Evolutionary conservation across 2,797 vertebrate genomes (phyloP), one percentile per base, ranked within the genome.

Genomic region (Muscicapa comitata): DNA sequence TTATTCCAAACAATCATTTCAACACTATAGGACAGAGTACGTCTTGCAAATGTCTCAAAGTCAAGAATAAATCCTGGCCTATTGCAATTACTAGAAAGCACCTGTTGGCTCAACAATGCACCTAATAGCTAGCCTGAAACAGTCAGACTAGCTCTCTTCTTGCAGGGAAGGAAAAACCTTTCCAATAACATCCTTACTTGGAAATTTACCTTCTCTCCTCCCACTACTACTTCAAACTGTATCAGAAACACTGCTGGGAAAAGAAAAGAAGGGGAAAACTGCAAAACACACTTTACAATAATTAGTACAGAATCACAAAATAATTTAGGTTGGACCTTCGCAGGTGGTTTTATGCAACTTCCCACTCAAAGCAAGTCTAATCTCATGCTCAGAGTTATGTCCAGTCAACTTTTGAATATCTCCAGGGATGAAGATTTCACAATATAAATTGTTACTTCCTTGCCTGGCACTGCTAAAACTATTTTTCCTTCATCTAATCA

Each of bases 251-350:
- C 12, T 20, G 13, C 18, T 72, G 13, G 6, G 31, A 35, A 53
- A 77, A 81, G 37, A 11, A 45, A 10, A 12, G 4, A 1, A 9
- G 13, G 9, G 3, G 2, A 1, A 3, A 45, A 72, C 11, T 23
- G 12, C 13, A 90, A 86, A 78, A 68, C 8, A 43, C 13, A 59
- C 17, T 72, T 82, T 4, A 12, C 17, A 57, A 33, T 15, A 62
- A 23, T 35, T 43, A 85, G 15, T 21, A 75, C 50, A 65, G 62
- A 71, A 53, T 26, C 11, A 57, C 16, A 53, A 43, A 71, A n/a
- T n/a, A 51, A 74, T 33, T 80, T 28, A 29, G 16, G 17, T 5
- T 53, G 35, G 25, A 42, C 13, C 29, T 58, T 10, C 8, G 24
- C 6, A 83, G 10, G 24, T 72, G 31, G 11, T 89, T 72, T 48